These are phyloP conservation scores for Drosophila pectinifera DNA, from an alignment of 1,140 invertebrate genomes.

Conservation along the genomic window DNA sequence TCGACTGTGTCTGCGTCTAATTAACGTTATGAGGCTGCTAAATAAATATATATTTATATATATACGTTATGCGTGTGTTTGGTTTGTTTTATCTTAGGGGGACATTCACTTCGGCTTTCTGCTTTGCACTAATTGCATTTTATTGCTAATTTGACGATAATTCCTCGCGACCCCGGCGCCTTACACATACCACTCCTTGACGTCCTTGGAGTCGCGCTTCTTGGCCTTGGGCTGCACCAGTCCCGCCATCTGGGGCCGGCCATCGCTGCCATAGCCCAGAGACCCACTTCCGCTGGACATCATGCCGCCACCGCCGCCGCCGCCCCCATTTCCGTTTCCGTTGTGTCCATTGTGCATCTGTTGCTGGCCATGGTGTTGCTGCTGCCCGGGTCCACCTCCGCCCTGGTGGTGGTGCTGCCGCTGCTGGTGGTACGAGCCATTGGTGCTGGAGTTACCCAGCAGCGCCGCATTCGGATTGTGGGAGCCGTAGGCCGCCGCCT, in stretches of 20 bases:
- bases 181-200: constrained; percentile 96
- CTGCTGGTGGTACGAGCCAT: constrained; percentile 83
- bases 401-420: constrained; percentile 85
- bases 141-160: constrained; percentile 82
- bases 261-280: constrained; percentile 70
- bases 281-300: constrained; percentile 77
- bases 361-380: constrained; percentile 81
- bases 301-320: constrained; percentile 62
- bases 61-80: constrained; percentile 31
- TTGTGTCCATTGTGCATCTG: constrained; percentile 64
- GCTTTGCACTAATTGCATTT: constrained; percentile 55
- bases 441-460: constrained; percentile 86
- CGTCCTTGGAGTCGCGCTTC: constrained; percentile 93
- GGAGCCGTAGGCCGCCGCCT: constrained; percentile 88
- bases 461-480: constrained; percentile 91
- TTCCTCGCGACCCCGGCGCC: constrained; percentile 24
- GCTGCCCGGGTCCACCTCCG: constrained; percentile 44
- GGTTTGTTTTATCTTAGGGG: constrained; percentile 30
- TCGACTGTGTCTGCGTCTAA: constrained; percentile 54
- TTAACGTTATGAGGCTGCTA: constrained; percentile 60
- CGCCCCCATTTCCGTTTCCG: constrained; percentile 48
- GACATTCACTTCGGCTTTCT: constrained; percentile 32
- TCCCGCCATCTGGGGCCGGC: constrained; percentile 81
- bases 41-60: constrained; percentile 59
- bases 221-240: constrained; percentile 87